Percentiles rank a stretch among this genome's conserved stretches.
Conservation (phyloP, 2,113 vertebrate species). For the Eptatretus burgeri region DNA sequence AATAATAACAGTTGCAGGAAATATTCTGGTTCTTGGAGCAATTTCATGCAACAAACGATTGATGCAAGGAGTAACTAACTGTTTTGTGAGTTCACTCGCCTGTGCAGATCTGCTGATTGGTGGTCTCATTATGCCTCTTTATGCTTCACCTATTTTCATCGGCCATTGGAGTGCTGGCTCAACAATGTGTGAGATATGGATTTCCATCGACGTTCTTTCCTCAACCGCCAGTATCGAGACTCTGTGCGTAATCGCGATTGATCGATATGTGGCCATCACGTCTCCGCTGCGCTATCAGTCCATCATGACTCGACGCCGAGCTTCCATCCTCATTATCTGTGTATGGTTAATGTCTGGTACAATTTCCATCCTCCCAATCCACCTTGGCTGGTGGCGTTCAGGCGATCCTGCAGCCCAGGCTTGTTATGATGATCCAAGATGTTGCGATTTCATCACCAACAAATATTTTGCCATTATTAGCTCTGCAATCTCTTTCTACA, state of each 20-base stretch:
- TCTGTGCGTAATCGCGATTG: slow-evolving; percentile 78
- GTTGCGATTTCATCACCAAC: too few species aligned
- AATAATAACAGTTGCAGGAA: too few species aligned
- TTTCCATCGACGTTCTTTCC: slow-evolving; percentile 68
- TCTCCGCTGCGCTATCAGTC: too few species aligned
- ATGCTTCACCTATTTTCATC: slow-evolving; percentile 46
- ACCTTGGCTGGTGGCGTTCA: too few species aligned
- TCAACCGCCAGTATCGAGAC: slow-evolving; percentile 96
- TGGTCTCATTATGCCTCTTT: slow-evolving; percentile 57
- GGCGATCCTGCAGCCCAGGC: too few species aligned
- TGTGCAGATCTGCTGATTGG: slow-evolving; percentile 92
- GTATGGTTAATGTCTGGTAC: too few species aligned
- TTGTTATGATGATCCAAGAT: too few species aligned
- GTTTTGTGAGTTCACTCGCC: too few species aligned
- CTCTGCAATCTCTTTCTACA: slow-evolving; percentile 51
- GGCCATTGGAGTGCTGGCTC: slow-evolving; percentile 44
- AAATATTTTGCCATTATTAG: slow-evolving; percentile 47
- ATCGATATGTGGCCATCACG: too few species aligned
- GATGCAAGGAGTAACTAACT: slow-evolving; percentile 87
- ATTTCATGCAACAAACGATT: slow-evolving; percentile 66
- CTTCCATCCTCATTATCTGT: too few species aligned
- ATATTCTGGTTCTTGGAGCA: slow-evolving; percentile 66
- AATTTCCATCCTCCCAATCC: too few species aligned
- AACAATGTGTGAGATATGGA: slow-evolving; percentile 93
- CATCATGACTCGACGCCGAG: too few species aligned